Conservation (phyloP, 2,797 vertebrate species). For the Nyctibius grandis region DNA sequence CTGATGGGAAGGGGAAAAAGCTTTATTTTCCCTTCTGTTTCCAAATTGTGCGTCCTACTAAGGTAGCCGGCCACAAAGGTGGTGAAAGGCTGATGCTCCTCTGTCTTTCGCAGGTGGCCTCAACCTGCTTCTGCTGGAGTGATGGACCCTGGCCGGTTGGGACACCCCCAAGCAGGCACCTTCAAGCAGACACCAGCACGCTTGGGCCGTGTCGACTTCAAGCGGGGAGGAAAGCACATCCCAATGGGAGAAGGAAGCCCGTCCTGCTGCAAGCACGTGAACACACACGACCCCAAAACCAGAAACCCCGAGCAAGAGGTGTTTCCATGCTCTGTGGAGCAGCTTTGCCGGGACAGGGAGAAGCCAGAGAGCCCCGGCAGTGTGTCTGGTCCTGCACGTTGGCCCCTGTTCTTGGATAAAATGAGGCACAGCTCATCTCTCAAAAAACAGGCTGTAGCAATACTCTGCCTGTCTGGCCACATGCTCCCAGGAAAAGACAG, state of each 20-base stretch:
- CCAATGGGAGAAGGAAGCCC: neutral
- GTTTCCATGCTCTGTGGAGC: neutral
- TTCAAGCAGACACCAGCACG: neutral
- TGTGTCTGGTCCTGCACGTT: fast-evolving
- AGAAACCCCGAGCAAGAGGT: neutral
- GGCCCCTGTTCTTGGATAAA: neutral
- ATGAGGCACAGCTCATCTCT: fast-evolving
- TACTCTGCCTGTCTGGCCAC: too few species aligned
- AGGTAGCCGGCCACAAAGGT: neutral
- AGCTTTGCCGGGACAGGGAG: neutral
- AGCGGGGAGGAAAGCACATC: neutral
- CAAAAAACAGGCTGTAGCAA: neutral
- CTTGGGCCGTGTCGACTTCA: neutral
- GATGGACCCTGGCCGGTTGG: fast-evolving
- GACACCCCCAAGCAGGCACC: neutral
- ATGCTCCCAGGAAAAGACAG: neutral
- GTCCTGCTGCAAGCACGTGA: fast-evolving
- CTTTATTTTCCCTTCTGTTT: neutral
- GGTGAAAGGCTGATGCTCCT: neutral
- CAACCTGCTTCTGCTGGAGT: neutral
- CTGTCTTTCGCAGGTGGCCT: neutral
- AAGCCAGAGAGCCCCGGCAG: neutral
- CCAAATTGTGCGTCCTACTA: neutral
- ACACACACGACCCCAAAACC: fast-evolving
- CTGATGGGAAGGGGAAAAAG: neutral